Base-by-base conservation (phyloP, 2,113 vertebrate species). In the Chauna torquata region DNA sequence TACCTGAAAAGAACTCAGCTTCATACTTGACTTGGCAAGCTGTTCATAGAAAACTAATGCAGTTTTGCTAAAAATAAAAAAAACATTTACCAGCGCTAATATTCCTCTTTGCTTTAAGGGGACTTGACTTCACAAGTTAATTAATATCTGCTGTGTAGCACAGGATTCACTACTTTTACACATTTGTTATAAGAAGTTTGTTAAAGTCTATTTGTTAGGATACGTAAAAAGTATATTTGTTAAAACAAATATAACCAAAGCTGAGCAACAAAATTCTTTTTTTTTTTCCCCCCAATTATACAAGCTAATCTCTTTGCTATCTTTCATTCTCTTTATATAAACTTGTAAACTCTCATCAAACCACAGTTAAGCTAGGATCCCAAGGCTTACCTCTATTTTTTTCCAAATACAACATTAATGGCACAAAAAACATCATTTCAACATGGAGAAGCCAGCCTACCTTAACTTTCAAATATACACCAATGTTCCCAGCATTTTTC, bases 401-500 rank as follows among this genome's bases (percentile, higher is more conserved):
- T 40, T 40, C 36, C 36, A 64, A 64, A 5, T 45, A 58, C 6
- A 70, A 49, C 5, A 54, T 12, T 14, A 85, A 76, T 3, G 13
- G 64, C 23, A 65, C 20, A 82, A 47, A 92, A n/a, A 11, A 49
- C 22, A 55, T 2, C 4, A 86, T 65, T 89, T 82, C 44, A 61
- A 66, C 40, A 81, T 6, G 20, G 5, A 82, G 71, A 75, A 86
- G 57, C 8, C 77, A 80, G 96, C 97, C 82, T 98, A 99, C 99
- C 99, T 98, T 98, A 57, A 99, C 90, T 95, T 98, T 98, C 83
- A 99, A 97, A 94, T 98, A 95, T 71, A 99, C 99, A 24, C 98
- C 96, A 92, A 99, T 99, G 97, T 99, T 99, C 76, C 99, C 99
- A 91, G 99, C 99, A 98, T 99, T 99, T 98, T 99, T 99, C 97